Base-by-base conservation (phyloP, 1,140 invertebrate genomes). In the Diachasma alloeum region DNA sequence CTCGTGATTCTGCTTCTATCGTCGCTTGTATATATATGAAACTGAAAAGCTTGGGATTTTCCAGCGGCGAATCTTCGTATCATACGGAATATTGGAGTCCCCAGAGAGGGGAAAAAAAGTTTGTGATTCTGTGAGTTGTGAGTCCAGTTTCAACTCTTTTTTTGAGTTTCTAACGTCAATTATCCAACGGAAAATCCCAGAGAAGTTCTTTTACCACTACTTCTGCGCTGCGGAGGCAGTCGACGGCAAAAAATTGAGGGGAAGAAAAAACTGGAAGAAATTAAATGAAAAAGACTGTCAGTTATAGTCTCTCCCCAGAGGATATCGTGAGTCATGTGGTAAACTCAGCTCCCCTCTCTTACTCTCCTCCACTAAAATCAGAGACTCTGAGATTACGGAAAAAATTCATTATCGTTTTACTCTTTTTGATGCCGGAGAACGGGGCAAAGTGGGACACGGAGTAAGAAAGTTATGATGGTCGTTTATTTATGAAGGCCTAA, bases 1-100 rank as follows among this genome's bases (percentile, higher is more conserved):
- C 79, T 74, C 72, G 72, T 73, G 77, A 79, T 80, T 77, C 74
- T 69, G 56, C 71, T 46, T 36, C 36, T 71, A 71, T 71, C 42
- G 42, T 71, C 22, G n/a, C 48, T 19, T 46, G 37, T 19, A 24
- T 26, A 26, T 4, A 22, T 4, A 39, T 15, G 17, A 71, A n/a
- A 39, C 19, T 26, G 59, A 63, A 63, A 26, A 26, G 69, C 69
- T 44, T 22, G 15, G 9, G 2, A 26, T 44, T 73, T 42, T 46
- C 26, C 72, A 53, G 15, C 31, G 46, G n/a, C 31, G 48, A 46
- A 22, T 26, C 48, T 36, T 22, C 13, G 37, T 46, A 70, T 46
- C 39, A 24, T 6, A 46, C 68, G 39, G 17, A 15, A 44, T 44
- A 44, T 69, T 37, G 36, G 11, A 6, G 67, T 31, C 59, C 24